Evolutionary conservation across 2,888 invertebrate species (phyloP).

Genomic region (Argyresthia albistria): DNA sequence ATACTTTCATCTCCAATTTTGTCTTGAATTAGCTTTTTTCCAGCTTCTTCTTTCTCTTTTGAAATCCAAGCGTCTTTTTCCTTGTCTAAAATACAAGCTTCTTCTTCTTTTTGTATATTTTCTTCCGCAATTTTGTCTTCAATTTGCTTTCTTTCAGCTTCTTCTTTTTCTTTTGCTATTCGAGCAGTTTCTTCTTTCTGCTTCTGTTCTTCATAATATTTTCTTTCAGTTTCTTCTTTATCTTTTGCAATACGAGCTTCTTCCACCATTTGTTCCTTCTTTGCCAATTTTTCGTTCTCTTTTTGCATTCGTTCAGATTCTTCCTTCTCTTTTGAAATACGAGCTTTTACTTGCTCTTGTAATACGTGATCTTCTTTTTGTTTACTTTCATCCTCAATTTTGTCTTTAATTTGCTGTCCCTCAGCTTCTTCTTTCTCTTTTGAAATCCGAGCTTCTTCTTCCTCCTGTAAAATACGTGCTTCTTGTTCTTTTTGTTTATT

Average conservation of each 20-base stretch:
- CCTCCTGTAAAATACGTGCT: not conserved
- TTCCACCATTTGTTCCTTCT: slow-evolving; percentile 16
- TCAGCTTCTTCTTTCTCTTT: slow-evolving; percentile 8
- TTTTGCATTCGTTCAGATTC: not conserved
- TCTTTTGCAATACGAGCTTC: slow-evolving; percentile 3
- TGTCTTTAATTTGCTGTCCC: slow-evolving; percentile 14
- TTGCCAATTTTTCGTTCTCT: slow-evolving; percentile 2
- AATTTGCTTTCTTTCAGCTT: slow-evolving; percentile 5
- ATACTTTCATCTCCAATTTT: not conserved
- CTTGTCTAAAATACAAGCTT: not conserved
- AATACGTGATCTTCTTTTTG: slow-evolving; percentile 10
- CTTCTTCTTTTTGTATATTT: slow-evolving; percentile 5
- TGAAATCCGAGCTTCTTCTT: not conserved
- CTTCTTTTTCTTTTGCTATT: too few relatives aligned
- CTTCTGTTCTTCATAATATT: not conserved
- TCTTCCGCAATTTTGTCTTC: not conserved
- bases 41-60: not conserved
- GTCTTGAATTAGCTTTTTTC: too few relatives aligned
- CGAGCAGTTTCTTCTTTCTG: too few relatives aligned
- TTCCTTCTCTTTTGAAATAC: slow-evolving; percentile 1
- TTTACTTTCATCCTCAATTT: slow-evolving; percentile 7
- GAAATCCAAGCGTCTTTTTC: too few relatives aligned
- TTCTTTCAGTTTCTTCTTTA: slow-evolving; percentile 2
- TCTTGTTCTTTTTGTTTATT: not conserved
- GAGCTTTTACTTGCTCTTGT: too few relatives aligned